Percentiles rank a stretch among this genome's conserved stretches.
Evolutionary conservation across 2,888 invertebrate species (phyloP).

Genomic region (Dermolepida albohirtum): DNA sequence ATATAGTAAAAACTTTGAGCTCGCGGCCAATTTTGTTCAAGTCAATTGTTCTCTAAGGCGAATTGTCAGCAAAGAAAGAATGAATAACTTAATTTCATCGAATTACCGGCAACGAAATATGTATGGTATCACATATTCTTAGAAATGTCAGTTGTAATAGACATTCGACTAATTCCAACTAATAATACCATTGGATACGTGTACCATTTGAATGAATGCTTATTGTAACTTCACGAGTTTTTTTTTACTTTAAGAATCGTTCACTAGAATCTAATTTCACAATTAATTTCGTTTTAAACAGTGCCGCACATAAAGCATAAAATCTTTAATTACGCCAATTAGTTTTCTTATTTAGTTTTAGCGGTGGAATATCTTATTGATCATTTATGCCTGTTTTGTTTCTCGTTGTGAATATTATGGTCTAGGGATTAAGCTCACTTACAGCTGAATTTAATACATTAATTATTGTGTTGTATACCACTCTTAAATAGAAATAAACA

Average conservation of each 20-base stretch:
- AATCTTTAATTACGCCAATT: slow-evolving; percentile 12
- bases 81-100: slow-evolving; percentile 8
- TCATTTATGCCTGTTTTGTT: too few relatives aligned
- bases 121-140: too few relatives aligned
- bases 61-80: not conserved
- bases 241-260: not conserved
- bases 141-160: too few relatives aligned
- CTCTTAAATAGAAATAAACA: too few relatives aligned
- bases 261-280: not conserved
- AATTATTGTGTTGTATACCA: too few relatives aligned
- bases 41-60: not conserved
- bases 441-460: too few relatives aligned
- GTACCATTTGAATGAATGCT: slow-evolving; percentile 1
- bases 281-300: too few relatives aligned
- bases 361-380: too few relatives aligned
- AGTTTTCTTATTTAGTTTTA: not conserved
- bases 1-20: not conserved
- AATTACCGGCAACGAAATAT: not conserved
- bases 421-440: too few relatives aligned
- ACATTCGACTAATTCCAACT: not conserved
- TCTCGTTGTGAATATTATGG: too few relatives aligned
- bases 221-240: not conserved
- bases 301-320: not conserved
- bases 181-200: slow-evolving; percentile 14
- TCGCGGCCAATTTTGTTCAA: not conserved